Evolutionary conservation across 1,140 invertebrate genomes (phyloP).

Genomic region (Vanessa atalanta): DNA sequence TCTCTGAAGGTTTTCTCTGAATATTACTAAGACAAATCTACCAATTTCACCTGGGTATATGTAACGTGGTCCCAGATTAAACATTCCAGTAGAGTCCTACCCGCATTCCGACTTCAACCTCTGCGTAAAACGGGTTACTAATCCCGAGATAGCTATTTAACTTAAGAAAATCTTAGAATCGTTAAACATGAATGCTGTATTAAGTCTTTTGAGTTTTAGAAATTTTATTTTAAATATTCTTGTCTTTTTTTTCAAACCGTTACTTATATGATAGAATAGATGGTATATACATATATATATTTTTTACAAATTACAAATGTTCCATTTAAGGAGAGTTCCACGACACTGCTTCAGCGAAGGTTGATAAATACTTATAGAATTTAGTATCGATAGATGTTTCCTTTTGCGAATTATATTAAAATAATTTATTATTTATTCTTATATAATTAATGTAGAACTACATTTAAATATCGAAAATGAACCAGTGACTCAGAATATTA

Average conservation of each 20-base stretch:
- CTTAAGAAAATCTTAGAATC: slow-evolving; percentile 26
- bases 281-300: too few relatives aligned
- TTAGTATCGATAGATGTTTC: too few relatives aligned
- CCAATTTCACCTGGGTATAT: slow-evolving; percentile 20
- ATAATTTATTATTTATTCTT: too few relatives aligned
- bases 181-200: background rate
- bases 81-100: slow-evolving; percentile 24
- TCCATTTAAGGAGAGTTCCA: too few relatives aligned
- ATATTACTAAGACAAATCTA: slow-evolving; percentile 17
- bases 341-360: too few relatives aligned
- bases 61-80: slow-evolving; percentile 32
- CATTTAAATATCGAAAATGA: background rate
- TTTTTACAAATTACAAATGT: too few relatives aligned
- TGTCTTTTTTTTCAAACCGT: background rate
- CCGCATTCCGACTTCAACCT: slow-evolving; percentile 22
- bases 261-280: background rate
- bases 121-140: slow-evolving; percentile 16
- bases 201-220: background rate
- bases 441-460: too few relatives aligned
- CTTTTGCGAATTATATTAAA: too few relatives aligned
- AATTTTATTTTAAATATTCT: background rate
- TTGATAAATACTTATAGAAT: too few relatives aligned
- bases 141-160: slow-evolving; percentile 27
- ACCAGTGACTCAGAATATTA: background rate
- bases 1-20: background rate